These are phyloP conservation scores for Rhagium mordax DNA, from an alignment of 2,888 invertebrate species.

Conservation along the genomic window DNA sequence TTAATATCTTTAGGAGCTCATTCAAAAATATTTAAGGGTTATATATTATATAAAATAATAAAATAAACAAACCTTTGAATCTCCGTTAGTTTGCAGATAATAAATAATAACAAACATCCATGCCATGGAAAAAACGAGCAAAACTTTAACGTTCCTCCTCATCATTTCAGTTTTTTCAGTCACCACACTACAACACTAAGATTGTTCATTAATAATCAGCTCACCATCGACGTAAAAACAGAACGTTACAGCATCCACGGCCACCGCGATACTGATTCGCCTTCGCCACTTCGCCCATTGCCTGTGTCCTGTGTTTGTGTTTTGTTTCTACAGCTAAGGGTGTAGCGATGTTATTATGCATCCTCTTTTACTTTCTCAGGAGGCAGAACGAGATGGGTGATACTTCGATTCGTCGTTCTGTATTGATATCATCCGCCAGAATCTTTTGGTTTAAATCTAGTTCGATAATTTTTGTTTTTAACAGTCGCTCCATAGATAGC, in stretches of 20 bases:
- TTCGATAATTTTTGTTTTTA: slow-evolving; percentile 18
- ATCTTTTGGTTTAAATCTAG: slow-evolving; percentile 2
- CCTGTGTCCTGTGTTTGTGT: slow-evolving; percentile 30
- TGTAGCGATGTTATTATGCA: slow-evolving; percentile 13
- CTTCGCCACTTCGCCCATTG: no score
- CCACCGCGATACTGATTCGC: slow-evolving; percentile 31
- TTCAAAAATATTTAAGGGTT: neutral
- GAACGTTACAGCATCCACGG: slow-evolving; percentile 21
- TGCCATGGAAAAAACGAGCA: slow-evolving; percentile 75
- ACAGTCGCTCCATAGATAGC: neutral
- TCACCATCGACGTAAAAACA: slow-evolving; percentile 9
- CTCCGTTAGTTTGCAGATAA: slow-evolving; percentile 74
- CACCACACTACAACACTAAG: slow-evolving; percentile 35
- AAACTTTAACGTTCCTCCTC: slow-evolving; percentile 77
- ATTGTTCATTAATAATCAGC: slow-evolving; percentile 18
- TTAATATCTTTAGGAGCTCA: no score
- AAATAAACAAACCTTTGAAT: slow-evolving; percentile 71
- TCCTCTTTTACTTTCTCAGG: slow-evolving; percentile 24
- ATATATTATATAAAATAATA: no score
- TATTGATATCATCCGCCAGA: slow-evolving; percentile 13
- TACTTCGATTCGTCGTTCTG: slow-evolving; percentile 21
- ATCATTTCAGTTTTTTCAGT: slow-evolving; percentile 63
- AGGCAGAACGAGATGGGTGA: slow-evolving; percentile 8
- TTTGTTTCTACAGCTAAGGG: slow-evolving; percentile 28
- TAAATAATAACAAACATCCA: slow-evolving; percentile 79